A percentile compares a stretch with the other conserved stretches of the same genome.
phyloP scores from a whole-genome alignment of 37 sponge, comb jelly and placozoan species.

The Axinella damicornis region DNA sequence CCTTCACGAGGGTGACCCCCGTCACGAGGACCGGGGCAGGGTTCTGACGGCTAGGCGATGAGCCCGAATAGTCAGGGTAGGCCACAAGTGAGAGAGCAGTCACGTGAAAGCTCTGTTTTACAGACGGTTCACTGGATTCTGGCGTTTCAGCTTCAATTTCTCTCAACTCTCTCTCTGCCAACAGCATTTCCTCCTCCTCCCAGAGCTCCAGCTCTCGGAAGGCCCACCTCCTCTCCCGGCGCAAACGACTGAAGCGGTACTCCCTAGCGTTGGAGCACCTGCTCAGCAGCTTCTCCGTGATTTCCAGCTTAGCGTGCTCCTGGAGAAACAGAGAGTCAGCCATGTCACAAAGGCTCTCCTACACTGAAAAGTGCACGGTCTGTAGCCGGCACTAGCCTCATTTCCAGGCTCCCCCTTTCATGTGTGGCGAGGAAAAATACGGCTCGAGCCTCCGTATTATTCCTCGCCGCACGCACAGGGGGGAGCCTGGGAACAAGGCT shows the following conservation, averaged over 20 bases:
- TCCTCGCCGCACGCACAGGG: no score
- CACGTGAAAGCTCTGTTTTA: constrained; percentile 24
- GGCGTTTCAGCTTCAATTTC: not conserved
- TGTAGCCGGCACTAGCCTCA: no score
- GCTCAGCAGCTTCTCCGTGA: not conserved
- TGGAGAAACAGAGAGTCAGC: not conserved
- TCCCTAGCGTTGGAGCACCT: not conserved
- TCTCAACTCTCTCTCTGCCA: no score
- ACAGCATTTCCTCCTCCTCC: not conserved
- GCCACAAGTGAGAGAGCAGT: constrained; percentile 31
- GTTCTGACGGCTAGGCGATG: not conserved
- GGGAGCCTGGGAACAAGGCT: no score
- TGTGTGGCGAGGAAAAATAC: no score
- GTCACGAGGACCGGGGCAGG: not conserved
- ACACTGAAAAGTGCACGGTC: no score
- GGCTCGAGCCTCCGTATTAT: no score
- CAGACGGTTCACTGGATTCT: constrained; percentile 3
- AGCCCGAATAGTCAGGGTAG: not conserved
- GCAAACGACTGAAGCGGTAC: no score
- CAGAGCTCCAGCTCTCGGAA: not conserved
- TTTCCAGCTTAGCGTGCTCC: not conserved
- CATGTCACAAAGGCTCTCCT: not conserved
- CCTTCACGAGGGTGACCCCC: not conserved
- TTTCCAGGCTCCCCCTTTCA: no score
- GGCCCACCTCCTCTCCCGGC: not conserved